phyloP scores from a whole-genome alignment of 2,888 invertebrate species.

The Tachina grossa region DNA sequence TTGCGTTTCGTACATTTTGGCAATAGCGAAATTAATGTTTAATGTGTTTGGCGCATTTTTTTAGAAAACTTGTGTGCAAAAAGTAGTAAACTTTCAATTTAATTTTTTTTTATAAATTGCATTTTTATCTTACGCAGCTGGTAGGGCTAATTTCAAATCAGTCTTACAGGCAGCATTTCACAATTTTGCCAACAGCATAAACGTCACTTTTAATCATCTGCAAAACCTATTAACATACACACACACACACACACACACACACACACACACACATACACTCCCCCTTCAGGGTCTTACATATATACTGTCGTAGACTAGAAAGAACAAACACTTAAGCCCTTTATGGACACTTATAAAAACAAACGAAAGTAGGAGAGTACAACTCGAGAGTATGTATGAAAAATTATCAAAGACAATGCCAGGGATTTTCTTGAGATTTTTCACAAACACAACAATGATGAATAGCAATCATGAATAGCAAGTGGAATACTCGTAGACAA shows the following conservation, averaged over 20 bases:
- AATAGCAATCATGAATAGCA: neutral
- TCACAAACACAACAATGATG: slow-evolving; percentile 27
- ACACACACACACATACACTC: neutral
- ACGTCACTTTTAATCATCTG: slow-evolving; percentile 6
- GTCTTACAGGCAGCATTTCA: slow-evolving; percentile 14
- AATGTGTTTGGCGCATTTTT: too few species aligned
- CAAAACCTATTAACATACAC: neutral
- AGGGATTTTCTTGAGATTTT: slow-evolving; percentile 47
- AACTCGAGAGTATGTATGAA: neutral
- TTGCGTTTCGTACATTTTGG: too few species aligned
- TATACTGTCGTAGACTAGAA: neutral
- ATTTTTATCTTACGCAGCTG: too few species aligned
- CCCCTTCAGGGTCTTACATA: neutral
- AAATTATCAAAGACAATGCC: slow-evolving; percentile 41
- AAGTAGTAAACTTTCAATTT: too few species aligned
- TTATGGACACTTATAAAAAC: slow-evolving; percentile 10
- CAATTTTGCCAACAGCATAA: slow-evolving; percentile 1
- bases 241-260: neutral
- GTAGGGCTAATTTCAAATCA: slow-evolving; percentile 49
- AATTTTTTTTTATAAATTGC: too few species aligned
- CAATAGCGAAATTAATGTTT: too few species aligned
- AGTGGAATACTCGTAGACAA: slow-evolving; percentile 4
- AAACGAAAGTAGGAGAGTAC: neutral
- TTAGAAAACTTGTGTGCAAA: too few species aligned
- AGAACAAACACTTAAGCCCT: slow-evolving; percentile 7